Percentiles rank a stretch among this genome's conserved stretches.
These are phyloP conservation scores for Aricia artaxerxes DNA, from an alignment of 2,888 invertebrate genomes.

Conservation along the genomic window DNA sequence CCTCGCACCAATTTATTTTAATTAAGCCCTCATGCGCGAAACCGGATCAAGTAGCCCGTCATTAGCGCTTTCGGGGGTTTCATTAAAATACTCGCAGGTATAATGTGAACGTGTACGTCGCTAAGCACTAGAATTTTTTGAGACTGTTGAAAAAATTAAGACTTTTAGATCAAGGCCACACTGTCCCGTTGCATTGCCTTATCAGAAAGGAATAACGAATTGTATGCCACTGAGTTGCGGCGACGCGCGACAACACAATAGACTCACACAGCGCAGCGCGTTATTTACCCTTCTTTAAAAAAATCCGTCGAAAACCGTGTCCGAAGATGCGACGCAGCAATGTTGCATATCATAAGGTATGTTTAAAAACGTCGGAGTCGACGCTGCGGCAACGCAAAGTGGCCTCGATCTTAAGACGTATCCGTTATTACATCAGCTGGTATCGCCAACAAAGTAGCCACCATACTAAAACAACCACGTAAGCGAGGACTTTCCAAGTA, in stretches of 20 bases:
- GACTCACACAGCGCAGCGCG: no score
- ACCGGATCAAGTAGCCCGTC: constrained; percentile 24
- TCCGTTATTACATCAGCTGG: no score
- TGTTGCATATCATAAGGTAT: no score
- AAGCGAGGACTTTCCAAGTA: background rate
- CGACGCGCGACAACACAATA: background rate
- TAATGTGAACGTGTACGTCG: background rate
- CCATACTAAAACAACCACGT: background rate
- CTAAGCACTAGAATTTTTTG: background rate
- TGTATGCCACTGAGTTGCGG: background rate
- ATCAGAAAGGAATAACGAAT: background rate
- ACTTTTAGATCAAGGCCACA: background rate
- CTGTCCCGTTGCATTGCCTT: no score
- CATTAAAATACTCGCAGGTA: constrained; percentile 15
- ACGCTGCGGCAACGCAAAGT: no score
- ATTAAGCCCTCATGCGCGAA: constrained; percentile 28
- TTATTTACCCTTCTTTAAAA: no score
- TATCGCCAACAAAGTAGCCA: background rate
- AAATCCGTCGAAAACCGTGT: no score
- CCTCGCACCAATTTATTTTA: constrained; percentile 26
- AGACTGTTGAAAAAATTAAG: background rate
- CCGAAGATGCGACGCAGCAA: no score
- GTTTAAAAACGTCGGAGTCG: no score
- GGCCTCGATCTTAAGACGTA: no score
- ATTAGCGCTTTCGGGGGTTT: constrained; percentile 21